Evolutionary conservation across 2,797 vertebrate species (phyloP).

Genomic region (Forpus xanthops): DNA sequence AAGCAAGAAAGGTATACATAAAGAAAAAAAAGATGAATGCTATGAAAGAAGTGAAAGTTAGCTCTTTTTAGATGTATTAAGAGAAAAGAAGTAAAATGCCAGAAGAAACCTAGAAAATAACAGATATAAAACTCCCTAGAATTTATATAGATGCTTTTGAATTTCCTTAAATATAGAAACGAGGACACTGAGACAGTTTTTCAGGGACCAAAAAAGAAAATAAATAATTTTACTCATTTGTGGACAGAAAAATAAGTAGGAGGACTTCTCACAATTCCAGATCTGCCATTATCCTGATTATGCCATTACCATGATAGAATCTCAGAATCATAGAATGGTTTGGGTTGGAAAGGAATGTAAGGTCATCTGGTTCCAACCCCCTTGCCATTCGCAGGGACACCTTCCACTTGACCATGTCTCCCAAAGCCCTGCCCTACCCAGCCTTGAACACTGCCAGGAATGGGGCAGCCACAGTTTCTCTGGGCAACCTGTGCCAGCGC

Average conservation of each 20-base stretch:
- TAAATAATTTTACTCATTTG: neutral
- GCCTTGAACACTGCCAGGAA: neutral
- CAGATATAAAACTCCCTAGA: neutral
- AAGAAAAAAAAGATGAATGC: neutral
- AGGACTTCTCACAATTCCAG: neutral
- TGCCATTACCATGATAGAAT: neutral
- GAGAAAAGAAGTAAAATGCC: slow-evolving; percentile 28
- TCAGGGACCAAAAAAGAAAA: neutral
- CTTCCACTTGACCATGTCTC: neutral
- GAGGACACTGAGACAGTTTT: neutral
- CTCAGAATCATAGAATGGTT: neutral
- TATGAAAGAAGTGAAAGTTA: neutral
- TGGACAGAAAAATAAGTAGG: neutral
- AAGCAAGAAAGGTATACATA: neutral
- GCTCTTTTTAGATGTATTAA: neutral
- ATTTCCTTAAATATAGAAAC: neutral
- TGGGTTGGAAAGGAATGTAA: neutral
- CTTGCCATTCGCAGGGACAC: neutral
- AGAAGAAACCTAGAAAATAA: neutral
- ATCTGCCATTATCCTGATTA: neutral
- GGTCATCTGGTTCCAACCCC: neutral
- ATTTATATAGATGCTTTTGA: neutral
- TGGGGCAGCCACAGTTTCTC: neutral
- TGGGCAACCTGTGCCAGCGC: neutral
- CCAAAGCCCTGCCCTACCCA: neutral